Percentiles rank a stretch among this genome's conserved stretches.
phyloP scores from a whole-genome alignment of 2,797 vertebrate species.

The Hephaestus fuliginosus region DNA sequence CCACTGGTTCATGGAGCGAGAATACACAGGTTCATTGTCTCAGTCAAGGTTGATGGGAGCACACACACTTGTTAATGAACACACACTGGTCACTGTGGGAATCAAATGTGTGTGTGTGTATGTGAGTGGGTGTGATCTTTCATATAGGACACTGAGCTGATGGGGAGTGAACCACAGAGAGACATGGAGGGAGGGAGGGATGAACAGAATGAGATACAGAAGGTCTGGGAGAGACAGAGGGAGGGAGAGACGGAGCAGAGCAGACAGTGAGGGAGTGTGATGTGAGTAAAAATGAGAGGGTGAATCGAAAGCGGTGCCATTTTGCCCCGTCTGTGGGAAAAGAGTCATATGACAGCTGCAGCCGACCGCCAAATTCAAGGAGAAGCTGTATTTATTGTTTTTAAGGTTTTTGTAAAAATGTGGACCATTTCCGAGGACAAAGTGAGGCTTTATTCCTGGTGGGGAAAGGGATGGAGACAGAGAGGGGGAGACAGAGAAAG shows the following conservation, averaged over 20 bases:
- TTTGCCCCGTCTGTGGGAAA: slow-evolving; percentile 54
- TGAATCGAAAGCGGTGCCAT: slow-evolving; percentile 37
- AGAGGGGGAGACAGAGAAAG: slow-evolving; percentile 32
- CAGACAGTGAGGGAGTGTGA: slow-evolving; percentile 49
- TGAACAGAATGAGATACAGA: slow-evolving; percentile 38
- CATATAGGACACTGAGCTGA: slow-evolving; percentile 26
- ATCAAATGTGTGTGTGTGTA: slow-evolving; percentile 18
- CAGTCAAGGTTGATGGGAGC: slow-evolving; percentile 46
- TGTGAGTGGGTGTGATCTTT: slow-evolving; percentile 7
- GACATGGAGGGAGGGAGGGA: slow-evolving; percentile 35
- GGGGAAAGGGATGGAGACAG: slow-evolving; percentile 31
- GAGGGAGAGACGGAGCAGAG: slow-evolving; percentile 32
- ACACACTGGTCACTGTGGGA: slow-evolving; percentile 21
- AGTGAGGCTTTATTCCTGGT: slow-evolving; percentile 68
- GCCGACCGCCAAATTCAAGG: slow-evolving; percentile 28
- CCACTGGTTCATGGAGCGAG: slow-evolving; percentile 3
- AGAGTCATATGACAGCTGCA: slow-evolving; percentile 45
- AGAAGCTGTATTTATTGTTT: slow-evolving; percentile 60
- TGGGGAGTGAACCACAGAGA: slow-evolving; percentile 56
- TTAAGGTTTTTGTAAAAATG: slow-evolving; percentile 53
- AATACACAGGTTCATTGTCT: slow-evolving; percentile 28
- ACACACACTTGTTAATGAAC: slow-evolving; percentile 25
- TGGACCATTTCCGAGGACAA: slow-evolving; percentile 65
- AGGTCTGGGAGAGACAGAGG: slow-evolving; percentile 47
- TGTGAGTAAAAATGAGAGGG: slow-evolving; percentile 51